phyloP scores from a whole-genome alignment of 2,113 vertebrate genomes.

The Telmatochromis sp. region DNA sequence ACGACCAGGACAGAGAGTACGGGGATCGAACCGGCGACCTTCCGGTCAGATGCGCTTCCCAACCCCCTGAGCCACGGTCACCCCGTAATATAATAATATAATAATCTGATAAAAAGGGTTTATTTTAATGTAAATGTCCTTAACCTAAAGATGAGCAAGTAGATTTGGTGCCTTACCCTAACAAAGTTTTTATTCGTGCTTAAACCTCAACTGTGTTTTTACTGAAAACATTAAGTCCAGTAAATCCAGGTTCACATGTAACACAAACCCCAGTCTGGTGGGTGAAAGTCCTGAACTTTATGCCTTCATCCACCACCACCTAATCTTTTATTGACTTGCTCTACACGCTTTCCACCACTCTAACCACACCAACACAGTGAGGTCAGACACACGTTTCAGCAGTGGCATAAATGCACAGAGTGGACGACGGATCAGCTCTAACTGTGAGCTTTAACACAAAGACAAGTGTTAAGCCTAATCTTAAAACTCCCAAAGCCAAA shows the following conservation, averaged over 20 bases:
- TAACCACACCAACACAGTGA: background rate
- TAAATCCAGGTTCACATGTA: background rate
- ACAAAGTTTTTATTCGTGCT: background rate
- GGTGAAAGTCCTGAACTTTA: background rate
- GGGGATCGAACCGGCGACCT: too few relatives aligned
- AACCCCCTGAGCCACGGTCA: too few relatives aligned
- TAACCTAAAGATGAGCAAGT: background rate
- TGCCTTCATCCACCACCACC: background rate
- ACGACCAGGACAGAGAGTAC: too few relatives aligned
- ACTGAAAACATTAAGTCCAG: background rate
- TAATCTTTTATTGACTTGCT: background rate
- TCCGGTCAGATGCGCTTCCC: too few relatives aligned
- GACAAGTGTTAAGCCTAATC: background rate
- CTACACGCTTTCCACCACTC: background rate
- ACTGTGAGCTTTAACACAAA: background rate
- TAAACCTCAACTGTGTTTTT: background rate
- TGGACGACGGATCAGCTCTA: background rate
- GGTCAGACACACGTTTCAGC: background rate
- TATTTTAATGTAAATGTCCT: background rate
- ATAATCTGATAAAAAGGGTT: background rate
- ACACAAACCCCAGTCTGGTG: background rate
- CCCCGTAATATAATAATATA: fast-evolving
- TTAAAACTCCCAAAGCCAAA: background rate
- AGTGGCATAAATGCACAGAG: background rate
- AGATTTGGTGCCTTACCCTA: background rate